phyloP scores from a whole-genome alignment of 1,140 invertebrate genomes.

The Diplogasteroides magnus region DNA sequence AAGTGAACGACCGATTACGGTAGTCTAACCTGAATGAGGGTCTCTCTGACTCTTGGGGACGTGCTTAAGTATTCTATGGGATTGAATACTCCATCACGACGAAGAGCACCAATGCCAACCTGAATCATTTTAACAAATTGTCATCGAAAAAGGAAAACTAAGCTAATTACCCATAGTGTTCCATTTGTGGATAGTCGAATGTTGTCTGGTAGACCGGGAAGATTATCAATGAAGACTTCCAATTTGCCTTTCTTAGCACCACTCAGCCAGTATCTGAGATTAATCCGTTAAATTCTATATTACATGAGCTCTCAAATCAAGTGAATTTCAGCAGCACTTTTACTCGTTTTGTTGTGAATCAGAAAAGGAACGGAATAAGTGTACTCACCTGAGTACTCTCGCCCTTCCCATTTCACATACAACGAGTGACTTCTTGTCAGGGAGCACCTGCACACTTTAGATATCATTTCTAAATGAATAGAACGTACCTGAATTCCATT shows the following conservation, averaged over 20 bases:
- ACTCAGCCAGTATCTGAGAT: slow-evolving; percentile 1
- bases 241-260: slow-evolving; percentile 31
- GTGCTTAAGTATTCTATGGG: slow-evolving; percentile 48
- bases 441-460: too few species aligned
- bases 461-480: too few species aligned
- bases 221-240: slow-evolving; percentile 55
- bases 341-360: too few species aligned
- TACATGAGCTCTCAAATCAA: slow-evolving; percentile 23
- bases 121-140: slow-evolving; percentile 34
- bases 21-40: slow-evolving; percentile 50
- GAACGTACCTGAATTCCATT: slow-evolving; percentile 55
- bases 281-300: slow-evolving; percentile 11
- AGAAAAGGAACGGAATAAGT: too few species aligned
- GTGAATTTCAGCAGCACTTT: slow-evolving; percentile 31
- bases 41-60: slow-evolving; percentile 48
- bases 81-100: slow-evolving; percentile 41
- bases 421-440: slow-evolving; percentile 50
- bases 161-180: slow-evolving; percentile 39
- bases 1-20: slow-evolving; percentile 8
- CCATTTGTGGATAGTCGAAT: slow-evolving; percentile 55
- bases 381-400: slow-evolving; percentile 44
- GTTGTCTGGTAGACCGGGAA: slow-evolving; percentile 58
- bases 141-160: slow-evolving; percentile 14
- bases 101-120: slow-evolving; percentile 41
- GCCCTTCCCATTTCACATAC: slow-evolving; percentile 55